Evolutionary conservation across 2,113 vertebrate species (phyloP).

Genomic region (Pseudorectes ferrugineus): DNA sequence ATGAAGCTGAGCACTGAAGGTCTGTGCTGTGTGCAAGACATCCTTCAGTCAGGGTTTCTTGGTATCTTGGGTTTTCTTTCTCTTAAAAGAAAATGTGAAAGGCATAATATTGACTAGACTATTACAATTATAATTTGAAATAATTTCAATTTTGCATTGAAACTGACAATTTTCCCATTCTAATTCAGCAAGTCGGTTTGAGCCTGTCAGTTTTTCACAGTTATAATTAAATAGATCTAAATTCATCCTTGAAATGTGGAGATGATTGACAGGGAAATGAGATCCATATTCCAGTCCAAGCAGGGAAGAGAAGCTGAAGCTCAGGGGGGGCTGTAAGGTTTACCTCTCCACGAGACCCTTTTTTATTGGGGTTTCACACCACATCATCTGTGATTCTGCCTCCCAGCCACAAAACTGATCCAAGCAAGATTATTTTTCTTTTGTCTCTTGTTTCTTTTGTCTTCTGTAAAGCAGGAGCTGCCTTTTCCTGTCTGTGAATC

Average conservation of each 20-base stretch:
- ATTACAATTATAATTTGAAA: background rate
- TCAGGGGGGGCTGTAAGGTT: background rate
- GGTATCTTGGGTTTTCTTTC: background rate
- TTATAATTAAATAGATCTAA: constrained; percentile 22
- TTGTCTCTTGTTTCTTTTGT: background rate
- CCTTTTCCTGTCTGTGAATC: background rate
- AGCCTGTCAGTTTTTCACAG: background rate
- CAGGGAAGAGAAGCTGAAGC: background rate
- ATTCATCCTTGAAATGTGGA: background rate
- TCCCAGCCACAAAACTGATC: background rate
- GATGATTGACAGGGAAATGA: background rate
- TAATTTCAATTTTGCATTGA: background rate
- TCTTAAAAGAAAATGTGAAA: background rate
- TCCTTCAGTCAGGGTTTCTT: background rate
- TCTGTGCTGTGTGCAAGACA: background rate
- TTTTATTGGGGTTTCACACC: background rate
- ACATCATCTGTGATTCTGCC: background rate
- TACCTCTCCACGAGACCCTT: background rate
- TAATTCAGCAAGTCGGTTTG: background rate
- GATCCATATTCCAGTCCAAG: background rate
- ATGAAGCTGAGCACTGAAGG: background rate
- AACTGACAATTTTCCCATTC: background rate
- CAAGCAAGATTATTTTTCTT: background rate
- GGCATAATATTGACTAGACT: constrained; percentile 41
- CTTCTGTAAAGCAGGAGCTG: background rate